These are phyloP conservation scores for Chromoteleia sp. DNA, from an alignment of 2,888 invertebrate species.

Conservation along the genomic window DNA sequence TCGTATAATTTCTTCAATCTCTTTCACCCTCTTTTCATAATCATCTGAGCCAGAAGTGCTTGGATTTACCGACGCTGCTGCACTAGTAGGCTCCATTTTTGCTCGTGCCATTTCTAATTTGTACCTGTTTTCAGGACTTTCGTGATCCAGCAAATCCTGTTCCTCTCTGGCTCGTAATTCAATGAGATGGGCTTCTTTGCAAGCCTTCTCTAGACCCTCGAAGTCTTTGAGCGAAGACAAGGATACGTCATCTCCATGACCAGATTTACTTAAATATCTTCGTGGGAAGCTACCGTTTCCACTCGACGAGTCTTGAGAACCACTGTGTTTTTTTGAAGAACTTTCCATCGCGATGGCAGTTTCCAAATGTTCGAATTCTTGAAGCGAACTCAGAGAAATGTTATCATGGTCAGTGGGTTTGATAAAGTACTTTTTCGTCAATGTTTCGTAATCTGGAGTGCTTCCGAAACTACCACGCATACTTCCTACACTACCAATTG, in stretches of 20 bases:
- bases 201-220: conserved; percentile 95
- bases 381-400: conserved; percentile 95
- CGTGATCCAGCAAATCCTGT: conserved; percentile 90
- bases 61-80: conserved; percentile 84
- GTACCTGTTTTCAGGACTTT: conserved; percentile 87
- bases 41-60: conserved; percentile 86
- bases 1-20: conserved; percentile 89
- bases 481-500: conserved; percentile 91
- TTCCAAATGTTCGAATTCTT: conserved; percentile 97
- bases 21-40: conserved; percentile 88
- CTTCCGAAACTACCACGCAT: conserved; percentile 95
- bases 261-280: conserved; percentile 89
- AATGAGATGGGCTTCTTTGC: conserved; percentile 92
- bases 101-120: conserved; percentile 85
- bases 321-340: conserved; percentile 86
- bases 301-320: conserved; percentile 95
- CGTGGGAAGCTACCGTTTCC: conserved; percentile 94
- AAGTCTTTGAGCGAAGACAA: conserved; percentile 95
- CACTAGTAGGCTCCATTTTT: conserved; percentile 74
- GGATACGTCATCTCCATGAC: conserved; percentile 94
- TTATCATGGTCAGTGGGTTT: conserved; percentile 95
- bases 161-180: conserved; percentile 94
- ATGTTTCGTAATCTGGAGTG: conserved; percentile 95
- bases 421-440: conserved; percentile 93
- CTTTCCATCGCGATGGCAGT: conserved; percentile 93